Conservation (phyloP, 2,797 vertebrate species). For the Lepilemur ruficaudatus region DNA sequence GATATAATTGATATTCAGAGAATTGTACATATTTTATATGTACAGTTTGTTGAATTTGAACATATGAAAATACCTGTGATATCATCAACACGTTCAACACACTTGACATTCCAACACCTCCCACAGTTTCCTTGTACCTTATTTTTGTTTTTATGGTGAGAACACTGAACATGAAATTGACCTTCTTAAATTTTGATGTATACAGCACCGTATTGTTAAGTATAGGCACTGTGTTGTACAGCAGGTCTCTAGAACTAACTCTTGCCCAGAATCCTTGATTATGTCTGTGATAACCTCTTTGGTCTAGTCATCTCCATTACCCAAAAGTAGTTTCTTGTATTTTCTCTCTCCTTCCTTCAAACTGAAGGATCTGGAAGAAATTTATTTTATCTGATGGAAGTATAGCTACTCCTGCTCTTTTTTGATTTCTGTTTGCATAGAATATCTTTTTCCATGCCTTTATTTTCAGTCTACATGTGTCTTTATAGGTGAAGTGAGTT, state of each 20-base stretch:
- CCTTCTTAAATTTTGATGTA: not conserved
- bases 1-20: not conserved
- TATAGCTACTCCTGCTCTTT: no score
- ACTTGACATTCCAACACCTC: no score
- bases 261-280: not conserved
- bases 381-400: no score
- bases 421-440: no score
- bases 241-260: not conserved
- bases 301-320: not conserved
- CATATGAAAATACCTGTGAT: not conserved
- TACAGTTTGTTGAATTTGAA: not conserved
- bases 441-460: not conserved
- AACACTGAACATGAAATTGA: not conserved
- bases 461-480: not conserved
- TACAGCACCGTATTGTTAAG: not conserved
- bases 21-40: not conserved
- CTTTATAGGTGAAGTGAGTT: not conserved
- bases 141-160: not conserved
- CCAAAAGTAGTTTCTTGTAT: not conserved
- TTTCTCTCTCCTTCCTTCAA: not conserved
- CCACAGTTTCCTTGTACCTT: not conserved
- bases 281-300: not conserved
- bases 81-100: not conserved
- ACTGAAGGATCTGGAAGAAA: not conserved
- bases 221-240: not conserved